These are phyloP conservation scores for Macrotrachela quadricornifera DNA, from an alignment of 1,140 invertebrate species.

Conservation along the genomic window DNA sequence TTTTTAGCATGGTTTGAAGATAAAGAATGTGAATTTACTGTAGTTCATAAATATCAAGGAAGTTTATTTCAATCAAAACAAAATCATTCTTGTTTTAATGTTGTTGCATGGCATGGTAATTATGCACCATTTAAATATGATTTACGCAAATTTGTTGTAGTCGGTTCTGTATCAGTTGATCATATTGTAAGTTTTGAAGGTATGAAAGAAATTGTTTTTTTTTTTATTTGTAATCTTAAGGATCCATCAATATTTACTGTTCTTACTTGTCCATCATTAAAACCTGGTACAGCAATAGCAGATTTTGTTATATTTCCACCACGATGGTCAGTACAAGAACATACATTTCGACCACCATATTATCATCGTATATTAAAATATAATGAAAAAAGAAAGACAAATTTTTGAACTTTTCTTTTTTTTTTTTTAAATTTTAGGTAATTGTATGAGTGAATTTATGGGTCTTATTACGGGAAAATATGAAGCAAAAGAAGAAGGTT, in stretches of 20 bases:
- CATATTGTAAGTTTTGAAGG: constrained; percentile 54
- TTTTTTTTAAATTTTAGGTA: no score
- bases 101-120: constrained; percentile 97
- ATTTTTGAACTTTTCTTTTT: no score
- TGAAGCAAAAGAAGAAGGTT: constrained; percentile 81
- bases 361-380: constrained; percentile 51
- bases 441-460: constrained; percentile 99
- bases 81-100: constrained; percentile 80
- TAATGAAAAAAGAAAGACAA: neutral
- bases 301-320: constrained; percentile 98
- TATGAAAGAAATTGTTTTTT: neutral
- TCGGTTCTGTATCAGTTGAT: constrained; percentile 86
- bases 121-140: constrained; percentile 94
- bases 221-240: constrained; percentile 31
- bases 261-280: constrained; percentile 68
- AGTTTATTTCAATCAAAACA: constrained; percentile 57
- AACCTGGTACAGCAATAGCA: constrained; percentile 71
- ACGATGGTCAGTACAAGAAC: constrained; percentile 81
- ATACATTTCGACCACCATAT: constrained; percentile 87
- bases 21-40: constrained; percentile 42
- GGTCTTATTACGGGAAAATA: constrained; percentile 76
- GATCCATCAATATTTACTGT: constrained; percentile 97
- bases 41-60: constrained; percentile 75
- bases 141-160: constrained; percentile 69
- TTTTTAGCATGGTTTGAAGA: no score